Evolutionary conservation across 2,113 vertebrate species (phyloP).

Genomic region (Melanerpes aurifrons): DNA sequence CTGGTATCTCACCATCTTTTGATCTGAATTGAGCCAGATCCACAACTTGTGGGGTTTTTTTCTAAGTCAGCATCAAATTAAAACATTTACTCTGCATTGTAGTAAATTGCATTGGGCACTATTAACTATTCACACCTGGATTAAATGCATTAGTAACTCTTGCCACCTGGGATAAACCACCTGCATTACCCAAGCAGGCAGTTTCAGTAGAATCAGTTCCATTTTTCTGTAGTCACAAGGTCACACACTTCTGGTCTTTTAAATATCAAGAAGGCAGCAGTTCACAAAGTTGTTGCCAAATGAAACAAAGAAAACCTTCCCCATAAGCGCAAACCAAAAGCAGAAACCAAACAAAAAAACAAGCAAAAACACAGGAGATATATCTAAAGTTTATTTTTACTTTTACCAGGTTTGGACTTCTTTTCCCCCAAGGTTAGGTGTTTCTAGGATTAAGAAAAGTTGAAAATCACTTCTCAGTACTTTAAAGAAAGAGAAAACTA

Average conservation of each 20-base stretch:
- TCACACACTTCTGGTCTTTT: background rate
- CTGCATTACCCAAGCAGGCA: background rate
- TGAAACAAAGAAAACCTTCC: background rate
- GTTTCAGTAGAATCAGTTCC: background rate
- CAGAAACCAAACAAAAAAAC: background rate
- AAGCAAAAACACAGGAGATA: background rate
- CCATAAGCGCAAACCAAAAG: background rate
- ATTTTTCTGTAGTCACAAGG: background rate
- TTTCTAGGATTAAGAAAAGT: conserved; percentile 13
- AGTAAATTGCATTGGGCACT: background rate
- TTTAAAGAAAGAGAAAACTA: background rate
- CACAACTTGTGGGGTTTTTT: background rate
- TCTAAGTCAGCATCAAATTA: background rate
- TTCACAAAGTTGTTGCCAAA: background rate
- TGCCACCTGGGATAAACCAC: background rate
- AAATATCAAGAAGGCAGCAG: background rate
- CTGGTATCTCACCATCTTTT: background rate
- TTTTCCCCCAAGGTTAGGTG: background rate
- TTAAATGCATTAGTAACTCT: background rate
- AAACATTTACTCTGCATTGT: background rate
- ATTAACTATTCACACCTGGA: background rate
- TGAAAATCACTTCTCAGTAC: background rate
- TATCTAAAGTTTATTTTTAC: background rate
- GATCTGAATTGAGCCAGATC: background rate
- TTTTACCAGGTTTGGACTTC: background rate